Base-by-base conservation (phyloP, 1,140 invertebrate genomes). In the Himalopsyche phryganea region DNA sequence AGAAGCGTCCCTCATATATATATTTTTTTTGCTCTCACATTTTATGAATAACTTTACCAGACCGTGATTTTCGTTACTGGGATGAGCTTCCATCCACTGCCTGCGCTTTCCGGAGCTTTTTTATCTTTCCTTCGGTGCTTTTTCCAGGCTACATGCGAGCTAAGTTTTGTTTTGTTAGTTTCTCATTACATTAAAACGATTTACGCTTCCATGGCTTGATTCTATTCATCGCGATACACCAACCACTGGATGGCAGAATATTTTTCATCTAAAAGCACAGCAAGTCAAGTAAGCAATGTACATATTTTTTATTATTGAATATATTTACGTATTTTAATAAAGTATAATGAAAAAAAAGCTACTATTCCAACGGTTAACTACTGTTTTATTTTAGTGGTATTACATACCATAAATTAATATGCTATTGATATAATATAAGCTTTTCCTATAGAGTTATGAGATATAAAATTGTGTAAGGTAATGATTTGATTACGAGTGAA, bases 81-180 rank as follows among this genome's bases (percentile, higher is more conserved):
- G 56, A 63, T 63, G 56, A 63, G 56, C 51, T 49, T 18, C 51
- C 49, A 41, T 28, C 53, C 23, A 28, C 23, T 28, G 23, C 23
- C 23, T 28, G 38, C 13, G 41, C 35, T 49, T 20, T 35, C 33
- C 53, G 18, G 45, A 47, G 33, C 32, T 56, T 56, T 58, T 50
- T 50, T 28, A 28, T 18, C 10, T 28, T 28, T 9, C 45, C 49
- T 40, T 58, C 55, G 48, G 28, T 15, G 36, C 35, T 40, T 40
- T 40, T 40, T n/a, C 38, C 3, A 40, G 4, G 38, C 23, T 28
- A 40, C 50, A 35, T 38, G 50, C 45, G 44, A 20, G 38, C 40
- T 53, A 54, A 60, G 50, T 64, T 64, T 64, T 64, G 62, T 64
- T 64, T 64, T 64, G 62, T 64, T 64, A 64, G 62, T 64, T 64